phyloP scores from a whole-genome alignment of 2,888 invertebrate species.

The Cepaea hortensis region DNA sequence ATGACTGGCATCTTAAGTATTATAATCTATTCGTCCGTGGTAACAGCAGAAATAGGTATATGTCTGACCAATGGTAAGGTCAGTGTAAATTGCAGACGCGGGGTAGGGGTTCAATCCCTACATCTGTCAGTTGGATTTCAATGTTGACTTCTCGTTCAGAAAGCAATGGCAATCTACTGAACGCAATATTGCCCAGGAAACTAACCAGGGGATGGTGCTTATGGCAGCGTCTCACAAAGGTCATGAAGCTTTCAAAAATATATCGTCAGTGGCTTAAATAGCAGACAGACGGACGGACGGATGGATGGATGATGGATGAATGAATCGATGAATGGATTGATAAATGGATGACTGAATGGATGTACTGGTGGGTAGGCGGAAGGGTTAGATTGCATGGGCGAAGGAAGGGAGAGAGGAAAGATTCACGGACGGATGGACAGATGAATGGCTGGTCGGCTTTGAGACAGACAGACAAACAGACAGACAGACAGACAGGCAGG shows the following conservation, averaged over 20 bases:
- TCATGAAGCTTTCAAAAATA: not conserved
- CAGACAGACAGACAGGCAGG: not conserved
- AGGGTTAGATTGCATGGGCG: not conserved
- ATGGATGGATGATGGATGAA: not conserved
- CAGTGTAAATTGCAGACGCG: not conserved
- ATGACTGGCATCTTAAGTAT: too few species aligned
- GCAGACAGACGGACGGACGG: not conserved
- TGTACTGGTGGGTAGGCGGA: not conserved
- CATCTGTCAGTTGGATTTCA: too few species aligned
- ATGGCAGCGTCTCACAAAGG: not conserved
- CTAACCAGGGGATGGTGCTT: not conserved
- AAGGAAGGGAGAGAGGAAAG: not conserved
- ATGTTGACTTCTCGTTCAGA: too few species aligned
- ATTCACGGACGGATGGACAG: not conserved
- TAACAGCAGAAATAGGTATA: not conserved
- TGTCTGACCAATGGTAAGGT: not conserved
- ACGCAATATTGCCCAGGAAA: too few species aligned
- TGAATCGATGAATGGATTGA: not conserved
- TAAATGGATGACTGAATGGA: not conserved
- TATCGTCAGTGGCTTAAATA: not conserved
- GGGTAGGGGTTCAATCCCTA: not conserved
- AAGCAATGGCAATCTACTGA: too few species aligned
- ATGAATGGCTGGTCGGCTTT: not conserved
- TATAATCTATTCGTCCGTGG: not conserved
- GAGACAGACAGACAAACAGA: not conserved